Conservation (phyloP, 2,888 invertebrate species). For the Drosophila meridionalis region DNA sequence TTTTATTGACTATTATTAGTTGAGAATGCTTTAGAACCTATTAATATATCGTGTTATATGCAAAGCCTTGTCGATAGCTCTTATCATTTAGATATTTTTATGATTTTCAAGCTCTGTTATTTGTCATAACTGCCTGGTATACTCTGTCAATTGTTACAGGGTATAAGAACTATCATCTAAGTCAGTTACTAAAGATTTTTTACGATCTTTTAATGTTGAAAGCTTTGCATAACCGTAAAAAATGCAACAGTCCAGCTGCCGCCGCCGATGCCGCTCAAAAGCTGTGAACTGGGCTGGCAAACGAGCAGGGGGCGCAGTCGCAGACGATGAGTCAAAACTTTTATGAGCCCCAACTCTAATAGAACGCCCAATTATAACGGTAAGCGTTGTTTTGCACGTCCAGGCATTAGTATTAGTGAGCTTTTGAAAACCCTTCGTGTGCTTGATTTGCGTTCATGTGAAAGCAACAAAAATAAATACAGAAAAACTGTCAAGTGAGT, state of each 20-base stretch:
- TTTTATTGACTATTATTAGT: too few species aligned
- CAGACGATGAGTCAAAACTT: conserved; percentile 58
- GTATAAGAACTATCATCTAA: conserved; percentile 26
- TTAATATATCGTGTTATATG: not conserved
- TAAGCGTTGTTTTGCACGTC: conserved; percentile 19
- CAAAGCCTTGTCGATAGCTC: not conserved
- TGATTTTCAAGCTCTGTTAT: not conserved
- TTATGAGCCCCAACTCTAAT: conserved; percentile 30
- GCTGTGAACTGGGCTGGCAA: conserved; percentile 15
- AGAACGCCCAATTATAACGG: conserved; percentile 53
- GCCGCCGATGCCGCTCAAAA: conserved; percentile 9
- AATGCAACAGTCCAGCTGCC: conserved; percentile 23
- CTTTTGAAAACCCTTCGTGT: conserved; percentile 20
- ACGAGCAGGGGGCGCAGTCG: conserved; percentile 14
- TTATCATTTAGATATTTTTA: not conserved
- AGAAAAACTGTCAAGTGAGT: conserved; percentile 55
- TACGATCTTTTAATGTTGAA: conserved; percentile 71
- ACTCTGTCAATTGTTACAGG: not conserved
- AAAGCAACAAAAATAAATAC: conserved; percentile 40
- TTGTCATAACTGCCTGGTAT: not conserved
- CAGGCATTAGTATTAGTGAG: conserved; percentile 20
- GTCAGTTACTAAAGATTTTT: conserved; percentile 46
- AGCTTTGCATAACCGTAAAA: conserved; percentile 72
- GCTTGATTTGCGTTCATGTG: conserved; percentile 35
- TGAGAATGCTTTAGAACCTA: too few species aligned